A percentile compares a stretch with the other conserved stretches of the same genome.
Conservation (phyloP, 2,113 vertebrate genomes). For the Lepidothrix coronata region DNA sequence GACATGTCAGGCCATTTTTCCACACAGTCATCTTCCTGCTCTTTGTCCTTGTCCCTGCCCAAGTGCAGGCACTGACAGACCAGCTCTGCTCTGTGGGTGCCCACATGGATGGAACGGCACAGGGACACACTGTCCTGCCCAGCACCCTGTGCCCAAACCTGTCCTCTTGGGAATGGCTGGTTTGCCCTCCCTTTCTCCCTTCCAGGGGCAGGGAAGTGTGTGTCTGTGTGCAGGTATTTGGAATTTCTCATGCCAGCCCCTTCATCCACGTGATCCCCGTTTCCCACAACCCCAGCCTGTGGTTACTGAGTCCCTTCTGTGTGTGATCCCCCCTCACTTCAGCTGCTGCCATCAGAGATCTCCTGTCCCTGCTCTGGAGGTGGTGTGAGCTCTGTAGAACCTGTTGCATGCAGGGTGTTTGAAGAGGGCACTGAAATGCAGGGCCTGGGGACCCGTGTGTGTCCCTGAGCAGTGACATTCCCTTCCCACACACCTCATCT, state of each 20-base stretch:
- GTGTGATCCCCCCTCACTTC: not conserved
- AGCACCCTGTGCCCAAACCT: not conserved
- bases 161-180: not conserved
- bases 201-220: not conserved
- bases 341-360: not conserved
- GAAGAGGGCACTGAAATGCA: not conserved
- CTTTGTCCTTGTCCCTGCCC: not conserved
- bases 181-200: not conserved
- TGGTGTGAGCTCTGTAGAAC: not conserved
- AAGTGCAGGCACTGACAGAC: not conserved
- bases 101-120: rapidly evolving
- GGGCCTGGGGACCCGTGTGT: not conserved
- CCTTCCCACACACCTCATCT: not conserved
- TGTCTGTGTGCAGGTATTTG: not conserved
- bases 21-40: not conserved
- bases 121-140: rapidly evolving
- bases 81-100: rapidly evolving
- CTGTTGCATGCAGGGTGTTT: not conserved
- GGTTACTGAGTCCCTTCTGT: not conserved
- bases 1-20: not conserved
- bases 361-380: not conserved
- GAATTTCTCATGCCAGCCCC: not conserved
- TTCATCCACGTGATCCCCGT: not conserved
- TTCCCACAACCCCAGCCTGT: not conserved
- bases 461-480: not conserved